Percentiles rank a stretch among this genome's conserved stretches.
These are phyloP conservation scores for Siniperca scherzeri DNA, from an alignment of 2,797 vertebrate genomes.

Conservation along the genomic window DNA sequence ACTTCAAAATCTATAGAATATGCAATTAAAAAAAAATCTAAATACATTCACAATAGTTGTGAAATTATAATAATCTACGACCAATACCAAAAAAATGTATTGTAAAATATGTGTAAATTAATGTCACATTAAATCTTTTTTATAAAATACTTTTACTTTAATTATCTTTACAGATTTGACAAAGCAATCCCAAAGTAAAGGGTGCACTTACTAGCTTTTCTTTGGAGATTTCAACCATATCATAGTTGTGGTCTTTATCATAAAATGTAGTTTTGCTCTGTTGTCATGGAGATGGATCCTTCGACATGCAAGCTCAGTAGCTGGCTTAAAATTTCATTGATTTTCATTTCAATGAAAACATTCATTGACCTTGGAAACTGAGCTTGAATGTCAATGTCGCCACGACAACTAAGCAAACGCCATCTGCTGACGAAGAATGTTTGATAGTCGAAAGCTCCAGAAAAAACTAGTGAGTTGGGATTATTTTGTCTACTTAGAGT, in stretches of 20 bases:
- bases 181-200: neutral
- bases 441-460: neutral
- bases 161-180: neutral
- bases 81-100: neutral
- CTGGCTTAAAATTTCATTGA: no score
- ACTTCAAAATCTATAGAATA: no score
- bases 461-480: neutral
- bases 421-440: neutral
- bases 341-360: no score
- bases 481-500: no score
- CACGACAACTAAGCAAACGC: no score
- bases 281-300: no score
- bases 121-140: neutral
- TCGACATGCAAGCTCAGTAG: no score
- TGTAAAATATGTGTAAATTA: no score
- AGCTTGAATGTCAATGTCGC: no score
- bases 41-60: neutral
- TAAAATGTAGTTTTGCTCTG: no score
- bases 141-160: neutral
- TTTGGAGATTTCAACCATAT: neutral
- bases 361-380: no score
- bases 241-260: neutral
- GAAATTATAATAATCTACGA: neutral
- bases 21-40: neutral
- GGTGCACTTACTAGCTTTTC: neutral